Base-by-base conservation (phyloP, 2,888 invertebrate species). In the Ophioninae sp. region DNA sequence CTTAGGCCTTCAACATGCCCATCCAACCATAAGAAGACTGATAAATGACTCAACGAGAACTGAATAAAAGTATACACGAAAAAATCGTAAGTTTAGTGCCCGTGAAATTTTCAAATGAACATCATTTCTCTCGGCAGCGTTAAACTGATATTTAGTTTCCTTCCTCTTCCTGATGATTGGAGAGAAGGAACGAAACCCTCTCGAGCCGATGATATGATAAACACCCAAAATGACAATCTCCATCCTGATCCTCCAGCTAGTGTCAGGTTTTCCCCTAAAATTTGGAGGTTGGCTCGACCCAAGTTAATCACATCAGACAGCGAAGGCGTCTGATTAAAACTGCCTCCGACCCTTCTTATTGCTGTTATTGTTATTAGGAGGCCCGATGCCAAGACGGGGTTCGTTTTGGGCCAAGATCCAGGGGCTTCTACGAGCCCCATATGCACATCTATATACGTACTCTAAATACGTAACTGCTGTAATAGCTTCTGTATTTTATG, bases 241-340 rank as follows among this genome's bases (percentile, higher is more conserved):
- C 72, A 79, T 82, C 81, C 79, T 83, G 75, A 76, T 79, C 77
- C 75, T 65, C 81, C 58, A 68, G 76, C 37, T 63, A 58, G 30
- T 30, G 30, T 30, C 30, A 30, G 81, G 65, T 58, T 64, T 81
- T 79, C 63, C 80, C 74, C 81, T 83, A 79, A 56, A 74, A 76
- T 23, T 37, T 30, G 64, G 71, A 30, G 63, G 64, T 86, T 89
- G 86, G 63, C 77, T 65, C 77, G 69, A 83, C 73, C 80, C 73
- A 68, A 91, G 90, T 90, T 91, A 91, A 91, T 91, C 90, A 90
- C 90, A 89, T 90, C 90, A 89, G 89, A 86, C 89, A 88, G 88
- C 87, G 88, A 84, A 88, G 88, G 88, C 88, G 89, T 88, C 90
- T 90, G 90, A 91, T 91, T 91, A 91, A 91, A 91, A 91, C 90